Evolutionary conservation across 2,888 invertebrate genomes (phyloP).

Genomic region (Frankliniella intonsa): DNA sequence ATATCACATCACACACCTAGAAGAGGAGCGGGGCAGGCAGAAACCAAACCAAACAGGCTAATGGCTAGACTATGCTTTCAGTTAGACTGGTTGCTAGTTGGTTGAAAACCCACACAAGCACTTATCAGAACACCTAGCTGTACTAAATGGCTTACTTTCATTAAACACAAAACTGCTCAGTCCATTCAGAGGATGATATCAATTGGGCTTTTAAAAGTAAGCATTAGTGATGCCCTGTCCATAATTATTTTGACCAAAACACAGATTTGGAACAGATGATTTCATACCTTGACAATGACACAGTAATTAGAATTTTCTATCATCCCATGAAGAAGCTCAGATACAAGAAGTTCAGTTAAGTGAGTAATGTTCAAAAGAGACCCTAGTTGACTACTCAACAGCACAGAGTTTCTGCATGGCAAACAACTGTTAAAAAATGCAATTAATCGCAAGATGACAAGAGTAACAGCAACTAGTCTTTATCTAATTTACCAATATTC

Average conservation of each 20-base stretch:
- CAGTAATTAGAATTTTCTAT: background rate
- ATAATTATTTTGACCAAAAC: too few relatives aligned
- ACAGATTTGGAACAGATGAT: too few relatives aligned
- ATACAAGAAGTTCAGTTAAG: background rate
- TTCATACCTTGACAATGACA: too few relatives aligned
- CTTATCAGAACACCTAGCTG: constrained; percentile 22
- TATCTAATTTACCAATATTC: background rate
- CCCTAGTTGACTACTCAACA: background rate
- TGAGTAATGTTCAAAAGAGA: constrained; percentile 1
- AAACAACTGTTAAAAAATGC: background rate
- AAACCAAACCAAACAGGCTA: constrained; percentile 19
- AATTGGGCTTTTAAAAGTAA: too few relatives aligned
- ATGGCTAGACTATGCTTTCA: constrained; percentile 22
- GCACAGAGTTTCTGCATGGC: background rate
- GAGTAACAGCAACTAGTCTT: background rate
- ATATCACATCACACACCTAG: constrained; percentile 17
- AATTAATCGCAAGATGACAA: background rate
- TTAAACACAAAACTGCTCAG: background rate
- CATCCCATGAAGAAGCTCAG: background rate
- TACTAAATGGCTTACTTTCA: constrained; percentile 1
- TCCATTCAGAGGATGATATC: background rate
- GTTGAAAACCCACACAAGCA: constrained; percentile 22
- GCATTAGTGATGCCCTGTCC: too few relatives aligned
- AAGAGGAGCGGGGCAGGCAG: constrained; percentile 17
- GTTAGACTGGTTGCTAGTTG: constrained; percentile 18